Evolutionary conservation across 1,140 invertebrate genomes (phyloP).

Genomic region (Piezodorus guildinii): DNA sequence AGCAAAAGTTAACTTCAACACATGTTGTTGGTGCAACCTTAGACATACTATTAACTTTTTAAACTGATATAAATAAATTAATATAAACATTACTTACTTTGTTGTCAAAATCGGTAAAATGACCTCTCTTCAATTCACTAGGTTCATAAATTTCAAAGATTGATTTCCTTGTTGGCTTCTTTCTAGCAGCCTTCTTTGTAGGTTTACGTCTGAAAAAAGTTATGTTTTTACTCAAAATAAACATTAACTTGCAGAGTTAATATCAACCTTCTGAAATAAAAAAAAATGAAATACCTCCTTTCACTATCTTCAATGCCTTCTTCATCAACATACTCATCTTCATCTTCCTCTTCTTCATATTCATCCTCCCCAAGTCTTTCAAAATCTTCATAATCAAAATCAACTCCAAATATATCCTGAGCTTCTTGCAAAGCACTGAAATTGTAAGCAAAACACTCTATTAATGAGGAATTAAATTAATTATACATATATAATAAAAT

Average conservation of each 20-base stretch:
- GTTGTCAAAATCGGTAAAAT: constrained; percentile 90
- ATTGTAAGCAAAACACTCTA: neutral
- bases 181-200: constrained; percentile 56
- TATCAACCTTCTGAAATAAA: too few relatives aligned
- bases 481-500: neutral
- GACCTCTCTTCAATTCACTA: constrained; percentile 88
- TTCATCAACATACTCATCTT: constrained; percentile 61
- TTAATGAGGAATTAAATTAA: neutral
- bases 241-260: too few relatives aligned
- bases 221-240: neutral
- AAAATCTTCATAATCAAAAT: constrained; percentile 96
- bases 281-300: constrained; percentile 22
- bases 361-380: constrained; percentile 77
- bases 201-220: constrained; percentile 34
- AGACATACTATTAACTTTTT: neutral
- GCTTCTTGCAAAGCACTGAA: constrained; percentile 86
- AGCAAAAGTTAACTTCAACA: too few relatives aligned
- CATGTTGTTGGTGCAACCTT: too few relatives aligned
- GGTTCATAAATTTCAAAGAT: constrained; percentile 97
- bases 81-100: constrained; percentile 42
- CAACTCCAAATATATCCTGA: constrained; percentile 97
- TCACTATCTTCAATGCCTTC: constrained; percentile 43
- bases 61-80: neutral
- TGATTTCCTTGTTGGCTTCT: constrained; percentile 73
- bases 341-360: constrained; percentile 71